phyloP scores from a whole-genome alignment of 2,113 vertebrate species.

The Notechis scutatus region DNA sequence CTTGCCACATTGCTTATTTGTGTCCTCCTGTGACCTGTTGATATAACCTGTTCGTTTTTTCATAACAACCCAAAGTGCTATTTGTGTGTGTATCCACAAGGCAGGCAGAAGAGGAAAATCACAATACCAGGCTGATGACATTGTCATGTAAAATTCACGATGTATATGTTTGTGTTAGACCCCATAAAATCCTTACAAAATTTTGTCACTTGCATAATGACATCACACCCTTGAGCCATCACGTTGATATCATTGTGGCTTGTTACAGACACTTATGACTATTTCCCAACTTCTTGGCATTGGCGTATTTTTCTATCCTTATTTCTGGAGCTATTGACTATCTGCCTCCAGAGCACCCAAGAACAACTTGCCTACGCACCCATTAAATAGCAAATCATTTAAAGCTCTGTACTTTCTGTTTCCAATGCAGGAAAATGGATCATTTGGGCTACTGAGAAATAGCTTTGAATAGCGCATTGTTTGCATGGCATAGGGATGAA shows the following conservation, averaged over 20 bases:
- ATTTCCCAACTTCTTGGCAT: background rate
- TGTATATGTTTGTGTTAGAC: background rate
- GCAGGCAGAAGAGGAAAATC: background rate
- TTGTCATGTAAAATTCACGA: background rate
- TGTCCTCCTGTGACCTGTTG: background rate
- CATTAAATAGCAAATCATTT: background rate
- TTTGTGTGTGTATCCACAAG: background rate
- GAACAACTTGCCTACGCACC: background rate
- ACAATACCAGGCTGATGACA: background rate
- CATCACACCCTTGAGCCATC: background rate
- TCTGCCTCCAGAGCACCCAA: too few relatives aligned
- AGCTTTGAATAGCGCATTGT: background rate
- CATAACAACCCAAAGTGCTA: background rate
- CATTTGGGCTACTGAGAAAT: background rate
- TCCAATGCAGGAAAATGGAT: background rate
- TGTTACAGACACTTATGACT: background rate
- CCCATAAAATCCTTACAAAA: background rate
- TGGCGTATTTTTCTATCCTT: background rate
- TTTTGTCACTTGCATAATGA: background rate
- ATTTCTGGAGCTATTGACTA: background rate
- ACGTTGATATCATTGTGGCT: background rate
- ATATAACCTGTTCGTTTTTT: background rate
- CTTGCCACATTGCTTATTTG: background rate
- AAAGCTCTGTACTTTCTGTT: background rate
- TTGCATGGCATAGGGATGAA: background rate